These are phyloP conservation scores for Natrix natrix DNA, from an alignment of 2,797 vertebrate species.

Conservation along the genomic window DNA sequence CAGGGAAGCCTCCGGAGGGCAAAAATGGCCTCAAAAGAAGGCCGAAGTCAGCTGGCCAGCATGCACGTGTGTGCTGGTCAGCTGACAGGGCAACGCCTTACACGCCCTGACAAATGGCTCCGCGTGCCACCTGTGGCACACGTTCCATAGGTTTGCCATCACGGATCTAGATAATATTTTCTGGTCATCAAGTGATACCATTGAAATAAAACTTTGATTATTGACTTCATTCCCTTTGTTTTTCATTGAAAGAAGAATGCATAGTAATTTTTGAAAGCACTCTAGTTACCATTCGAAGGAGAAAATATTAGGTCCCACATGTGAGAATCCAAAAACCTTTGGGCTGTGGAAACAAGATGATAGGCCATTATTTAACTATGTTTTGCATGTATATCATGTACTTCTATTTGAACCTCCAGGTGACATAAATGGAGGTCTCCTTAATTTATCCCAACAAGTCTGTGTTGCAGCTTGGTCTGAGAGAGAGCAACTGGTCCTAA, in stretches of 20 bases:
- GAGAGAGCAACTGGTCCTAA: not conserved
- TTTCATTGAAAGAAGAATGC: not conserved
- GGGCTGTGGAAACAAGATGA: not conserved
- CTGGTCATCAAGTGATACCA: not conserved
- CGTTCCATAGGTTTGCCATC: too few species aligned
- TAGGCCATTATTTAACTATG: not conserved
- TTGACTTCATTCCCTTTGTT: not conserved
- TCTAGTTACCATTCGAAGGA: not conserved
- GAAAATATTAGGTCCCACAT: not conserved
- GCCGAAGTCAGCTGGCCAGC: too few species aligned
- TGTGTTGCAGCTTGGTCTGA: not conserved
- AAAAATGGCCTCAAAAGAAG: too few species aligned
- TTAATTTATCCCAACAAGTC: too few species aligned
- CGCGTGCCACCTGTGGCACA: too few species aligned
- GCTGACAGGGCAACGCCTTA: too few species aligned
- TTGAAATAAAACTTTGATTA: not conserved
- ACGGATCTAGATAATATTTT: not conserved
- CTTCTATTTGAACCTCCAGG: not conserved
- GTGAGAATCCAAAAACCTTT: not conserved
- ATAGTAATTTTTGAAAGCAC: not conserved
- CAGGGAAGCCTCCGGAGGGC: too few species aligned
- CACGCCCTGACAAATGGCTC: too few species aligned
- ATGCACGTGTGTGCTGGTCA: too few species aligned
- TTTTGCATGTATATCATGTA: not conserved
- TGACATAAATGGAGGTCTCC: not conserved